Evolutionary conservation across 2,113 vertebrate species (phyloP).

Genomic region (Oreochromis spilurus): DNA sequence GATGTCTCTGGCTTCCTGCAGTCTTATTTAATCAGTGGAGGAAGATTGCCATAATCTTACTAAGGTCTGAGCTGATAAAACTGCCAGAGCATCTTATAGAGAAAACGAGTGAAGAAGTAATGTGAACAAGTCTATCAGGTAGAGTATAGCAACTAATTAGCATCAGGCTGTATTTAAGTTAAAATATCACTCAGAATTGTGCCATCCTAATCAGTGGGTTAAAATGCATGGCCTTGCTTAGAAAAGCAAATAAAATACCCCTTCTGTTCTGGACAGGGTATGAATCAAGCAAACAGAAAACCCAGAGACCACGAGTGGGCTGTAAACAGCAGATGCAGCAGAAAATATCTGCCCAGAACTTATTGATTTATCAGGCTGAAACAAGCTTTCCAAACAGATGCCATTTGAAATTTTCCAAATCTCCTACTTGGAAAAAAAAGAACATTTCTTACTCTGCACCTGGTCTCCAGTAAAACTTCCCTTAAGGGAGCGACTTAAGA

Average conservation of each 20-base stretch:
- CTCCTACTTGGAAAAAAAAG: background rate
- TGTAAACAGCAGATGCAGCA: constrained; percentile 50
- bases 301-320: background rate
- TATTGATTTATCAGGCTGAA: constrained; percentile 25
- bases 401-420: constrained; percentile 6
- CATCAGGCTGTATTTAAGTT: background rate
- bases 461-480: background rate
- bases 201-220: background rate
- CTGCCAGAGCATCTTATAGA: background rate
- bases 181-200: background rate
- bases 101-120: background rate
- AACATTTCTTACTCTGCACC: background rate
- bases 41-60: background rate
- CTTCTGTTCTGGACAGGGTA: background rate
- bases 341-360: background rate
- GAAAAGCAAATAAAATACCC: background rate
- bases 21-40: background rate
- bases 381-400: constrained; percentile 19
- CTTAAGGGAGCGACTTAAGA: background rate
- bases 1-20: background rate
- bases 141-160: background rate
- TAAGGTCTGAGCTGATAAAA: background rate
- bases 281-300: background rate
- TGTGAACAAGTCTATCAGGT: background rate
- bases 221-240: background rate